A percentile compares a stretch with the other conserved stretches of the same genome.
phyloP scores from a whole-genome alignment of 2,888 invertebrate species.

The Sarcophaga subvicina region DNA sequence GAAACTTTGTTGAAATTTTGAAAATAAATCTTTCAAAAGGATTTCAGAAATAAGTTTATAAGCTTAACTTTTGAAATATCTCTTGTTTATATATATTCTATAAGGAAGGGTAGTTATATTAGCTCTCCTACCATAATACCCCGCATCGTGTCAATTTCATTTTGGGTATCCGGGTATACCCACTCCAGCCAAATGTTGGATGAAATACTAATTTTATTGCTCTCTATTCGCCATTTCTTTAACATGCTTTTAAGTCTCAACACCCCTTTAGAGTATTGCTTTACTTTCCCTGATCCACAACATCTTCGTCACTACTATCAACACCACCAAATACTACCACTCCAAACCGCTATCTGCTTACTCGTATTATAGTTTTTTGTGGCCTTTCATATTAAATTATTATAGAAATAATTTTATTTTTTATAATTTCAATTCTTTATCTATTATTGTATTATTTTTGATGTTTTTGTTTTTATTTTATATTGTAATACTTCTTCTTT shows the following conservation, averaged over 20 bases:
- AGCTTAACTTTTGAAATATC: conserved; percentile 57
- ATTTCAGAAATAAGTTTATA: conserved; percentile 20
- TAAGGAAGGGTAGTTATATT: conserved; percentile 13
- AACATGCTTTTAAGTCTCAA: conserved; percentile 26
- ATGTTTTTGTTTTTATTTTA: conserved; percentile 20
- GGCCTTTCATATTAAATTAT: conserved; percentile 1
- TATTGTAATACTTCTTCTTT: conserved; percentile 15
- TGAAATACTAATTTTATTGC: conserved; percentile 74
- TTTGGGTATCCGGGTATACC: not conserved
- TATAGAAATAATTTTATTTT: conserved; percentile 4
- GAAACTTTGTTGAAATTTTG: conserved; percentile 16
- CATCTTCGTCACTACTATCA: not conserved
- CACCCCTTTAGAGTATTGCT: not conserved
- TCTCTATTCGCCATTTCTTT: conserved; percentile 74
- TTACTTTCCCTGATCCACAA: not conserved
- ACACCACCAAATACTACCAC: conserved; percentile 12
- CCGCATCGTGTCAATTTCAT: conserved; percentile 67
- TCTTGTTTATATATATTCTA: conserved; percentile 65
- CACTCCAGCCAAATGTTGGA: not conserved
- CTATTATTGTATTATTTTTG: conserved; percentile 32
- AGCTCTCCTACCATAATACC: not conserved
- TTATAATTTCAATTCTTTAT: not conserved
- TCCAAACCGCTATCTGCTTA: not conserved
- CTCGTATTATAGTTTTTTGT: conserved; percentile 32
- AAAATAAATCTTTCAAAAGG: conserved; percentile 23